A percentile compares a stretch with the other conserved stretches of the same genome.
These are phyloP conservation scores for Gasteruption jaculator DNA, from an alignment of 2,888 invertebrate species.

Conservation along the genomic window DNA sequence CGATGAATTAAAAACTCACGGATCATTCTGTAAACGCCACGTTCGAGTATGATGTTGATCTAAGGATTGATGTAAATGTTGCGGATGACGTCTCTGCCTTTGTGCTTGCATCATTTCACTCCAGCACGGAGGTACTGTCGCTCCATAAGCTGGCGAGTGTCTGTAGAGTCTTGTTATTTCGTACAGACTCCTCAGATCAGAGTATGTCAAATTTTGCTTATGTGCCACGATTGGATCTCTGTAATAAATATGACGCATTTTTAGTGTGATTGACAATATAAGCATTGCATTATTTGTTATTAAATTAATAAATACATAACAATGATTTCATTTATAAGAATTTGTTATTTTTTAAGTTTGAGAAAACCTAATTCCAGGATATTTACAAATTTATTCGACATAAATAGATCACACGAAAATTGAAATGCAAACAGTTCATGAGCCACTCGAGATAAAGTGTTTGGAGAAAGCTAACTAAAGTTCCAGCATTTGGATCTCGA, in stretches of 20 bases:
- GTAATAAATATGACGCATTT: conserved; percentile 17
- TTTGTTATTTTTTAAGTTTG: too few relatives aligned
- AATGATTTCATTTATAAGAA: too few relatives aligned
- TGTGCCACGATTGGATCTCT: conserved; percentile 54
- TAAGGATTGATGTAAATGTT: conserved; percentile 65
- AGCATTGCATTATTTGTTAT: neutral
- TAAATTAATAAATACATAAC: too few relatives aligned
- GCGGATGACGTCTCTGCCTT: conserved; percentile 82
- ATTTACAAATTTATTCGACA: too few relatives aligned
- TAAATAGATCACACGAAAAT: too few relatives aligned
- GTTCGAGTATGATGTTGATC: conserved; percentile 75
- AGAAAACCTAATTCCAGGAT: too few relatives aligned
- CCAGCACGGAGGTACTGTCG: conserved; percentile 92
- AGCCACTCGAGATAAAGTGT: too few relatives aligned
- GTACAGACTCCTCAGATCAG: conserved; percentile 67
- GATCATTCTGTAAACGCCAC: conserved; percentile 84
- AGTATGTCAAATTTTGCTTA: conserved; percentile 56
- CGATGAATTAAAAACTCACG: conserved; percentile 50
- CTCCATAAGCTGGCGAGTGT: conserved; percentile 68
- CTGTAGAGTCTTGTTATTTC: conserved; percentile 74
- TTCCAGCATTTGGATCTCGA: too few relatives aligned
- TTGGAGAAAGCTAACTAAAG: too few relatives aligned
- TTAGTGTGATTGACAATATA: conserved; percentile 3
- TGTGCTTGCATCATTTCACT: conserved; percentile 89
- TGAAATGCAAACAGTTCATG: too few relatives aligned